These are phyloP conservation scores for Drosophila borborema DNA, from an alignment of 2,888 invertebrate species.

Conservation along the genomic window DNA sequence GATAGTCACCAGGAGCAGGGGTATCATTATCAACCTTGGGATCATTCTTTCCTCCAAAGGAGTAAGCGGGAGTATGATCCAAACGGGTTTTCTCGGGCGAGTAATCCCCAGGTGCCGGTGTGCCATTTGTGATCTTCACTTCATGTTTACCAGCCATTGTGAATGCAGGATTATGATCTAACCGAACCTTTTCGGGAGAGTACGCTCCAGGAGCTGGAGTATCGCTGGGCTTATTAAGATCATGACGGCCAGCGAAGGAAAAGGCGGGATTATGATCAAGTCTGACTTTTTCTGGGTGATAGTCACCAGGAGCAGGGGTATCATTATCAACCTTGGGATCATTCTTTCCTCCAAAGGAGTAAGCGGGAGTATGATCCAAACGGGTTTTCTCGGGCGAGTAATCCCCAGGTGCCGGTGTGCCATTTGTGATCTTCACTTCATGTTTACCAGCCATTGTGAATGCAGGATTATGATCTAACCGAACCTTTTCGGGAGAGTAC, in stretches of 20 bases:
- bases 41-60: conserved; percentile 85
- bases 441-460: background rate
- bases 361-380: background rate
- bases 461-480: background rate
- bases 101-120: background rate
- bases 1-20: conserved; percentile 87
- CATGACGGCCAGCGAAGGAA: background rate
- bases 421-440: background rate
- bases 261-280: background rate
- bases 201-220: background rate
- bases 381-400: background rate
- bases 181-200: background rate
- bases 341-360: background rate
- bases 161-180: background rate
- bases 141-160: background rate
- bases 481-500: background rate
- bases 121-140: background rate
- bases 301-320: background rate
- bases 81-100: conserved; percentile 61
- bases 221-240: background rate
- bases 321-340: background rate
- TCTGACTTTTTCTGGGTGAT: background rate
- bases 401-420: background rate
- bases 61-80: conserved; percentile 84
- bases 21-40: conserved; percentile 83